Evolutionary conservation across 1,140 invertebrate species (phyloP).

Genomic region (Brachionus koreanus): DNA sequence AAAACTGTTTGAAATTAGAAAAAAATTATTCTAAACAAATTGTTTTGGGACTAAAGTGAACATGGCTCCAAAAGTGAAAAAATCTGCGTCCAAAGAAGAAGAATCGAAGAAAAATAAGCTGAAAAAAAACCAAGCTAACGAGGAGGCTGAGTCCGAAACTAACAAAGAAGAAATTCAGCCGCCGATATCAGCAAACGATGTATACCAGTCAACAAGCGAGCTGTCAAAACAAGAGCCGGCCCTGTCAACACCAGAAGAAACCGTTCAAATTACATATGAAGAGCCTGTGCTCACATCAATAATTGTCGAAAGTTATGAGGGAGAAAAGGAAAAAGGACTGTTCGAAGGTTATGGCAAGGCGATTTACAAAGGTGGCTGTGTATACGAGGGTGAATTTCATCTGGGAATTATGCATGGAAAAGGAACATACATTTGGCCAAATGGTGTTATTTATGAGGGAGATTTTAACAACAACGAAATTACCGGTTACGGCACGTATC

Average conservation of each 20-base stretch:
- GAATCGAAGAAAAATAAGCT: not conserved
- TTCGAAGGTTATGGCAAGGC: conserved; percentile 55
- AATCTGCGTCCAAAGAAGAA: conserved; percentile 24
- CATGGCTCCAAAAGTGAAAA: conserved; percentile 14
- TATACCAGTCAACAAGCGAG: not conserved
- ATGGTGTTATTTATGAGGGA: conserved; percentile 56
- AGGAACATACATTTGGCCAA: conserved; percentile 54
- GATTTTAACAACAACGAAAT: conserved; percentile 55
- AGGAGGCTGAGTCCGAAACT: not conserved
- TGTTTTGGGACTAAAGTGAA: not conserved
- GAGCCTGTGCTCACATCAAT: conserved; percentile 54
- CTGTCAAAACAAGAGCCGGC: conserved; percentile 5
- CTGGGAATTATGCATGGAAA: conserved; percentile 58
- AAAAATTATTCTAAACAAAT: not conserved
- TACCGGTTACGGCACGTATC: conserved; percentile 55
- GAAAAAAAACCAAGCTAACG: not conserved
- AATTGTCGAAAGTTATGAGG: conserved; percentile 55
- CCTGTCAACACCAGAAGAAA: not conserved
- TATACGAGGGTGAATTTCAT: conserved; percentile 55
- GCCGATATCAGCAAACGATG: not conserved
- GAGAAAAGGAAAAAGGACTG: conserved; percentile 54
- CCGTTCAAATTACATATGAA: conserved; percentile 49
- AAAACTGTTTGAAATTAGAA: not conserved
- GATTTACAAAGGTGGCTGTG: conserved; percentile 52
- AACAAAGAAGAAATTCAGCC: conserved; percentile 1